phyloP scores from a whole-genome alignment of 2,888 invertebrate species.

The Endomychus coccineus region DNA sequence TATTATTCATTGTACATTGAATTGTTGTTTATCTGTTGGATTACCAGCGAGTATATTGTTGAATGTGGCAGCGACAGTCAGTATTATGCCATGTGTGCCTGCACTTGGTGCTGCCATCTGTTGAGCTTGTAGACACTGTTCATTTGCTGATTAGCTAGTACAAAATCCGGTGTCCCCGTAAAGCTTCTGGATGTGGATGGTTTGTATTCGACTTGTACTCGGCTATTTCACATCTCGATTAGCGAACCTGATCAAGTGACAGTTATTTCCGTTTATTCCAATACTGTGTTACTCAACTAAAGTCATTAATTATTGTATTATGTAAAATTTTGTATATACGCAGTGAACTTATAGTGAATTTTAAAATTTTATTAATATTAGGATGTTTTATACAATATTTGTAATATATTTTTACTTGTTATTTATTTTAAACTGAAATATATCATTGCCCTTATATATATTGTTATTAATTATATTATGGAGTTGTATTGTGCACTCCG shows the following conservation, averaged over 20 bases:
- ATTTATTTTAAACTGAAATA: conserved; percentile 40
- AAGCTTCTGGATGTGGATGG: conserved; percentile 35
- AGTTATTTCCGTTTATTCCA: conserved; percentile 33
- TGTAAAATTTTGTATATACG: too few relatives aligned
- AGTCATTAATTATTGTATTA: too few relatives aligned
- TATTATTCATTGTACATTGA: conserved; percentile 42
- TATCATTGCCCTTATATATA: conserved; percentile 38
- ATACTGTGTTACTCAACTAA: too few relatives aligned
- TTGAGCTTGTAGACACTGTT: conserved; percentile 35
- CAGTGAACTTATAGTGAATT: too few relatives aligned
- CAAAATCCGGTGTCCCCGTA: conserved; percentile 31
- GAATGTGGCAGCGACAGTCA: conserved; percentile 40
- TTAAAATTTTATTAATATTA: conserved; percentile 40
- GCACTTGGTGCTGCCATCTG: conserved; percentile 40
- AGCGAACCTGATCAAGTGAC: conserved; percentile 34
- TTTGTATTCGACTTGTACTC: too few relatives aligned
- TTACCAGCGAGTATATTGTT: conserved; percentile 38
- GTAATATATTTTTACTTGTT: conserved; percentile 42
- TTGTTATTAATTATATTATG: conserved; percentile 33
- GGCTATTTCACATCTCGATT: conserved; percentile 34
- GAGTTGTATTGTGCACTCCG: conserved; percentile 36
- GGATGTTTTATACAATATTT: conserved; percentile 42
- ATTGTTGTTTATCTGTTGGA: conserved; percentile 41
- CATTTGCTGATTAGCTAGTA: conserved; percentile 29
- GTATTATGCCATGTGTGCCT: conserved; percentile 43